Evolutionary conservation across 1,140 invertebrate genomes (phyloP).

Genomic region (Atopsyche davidsoni): DNA sequence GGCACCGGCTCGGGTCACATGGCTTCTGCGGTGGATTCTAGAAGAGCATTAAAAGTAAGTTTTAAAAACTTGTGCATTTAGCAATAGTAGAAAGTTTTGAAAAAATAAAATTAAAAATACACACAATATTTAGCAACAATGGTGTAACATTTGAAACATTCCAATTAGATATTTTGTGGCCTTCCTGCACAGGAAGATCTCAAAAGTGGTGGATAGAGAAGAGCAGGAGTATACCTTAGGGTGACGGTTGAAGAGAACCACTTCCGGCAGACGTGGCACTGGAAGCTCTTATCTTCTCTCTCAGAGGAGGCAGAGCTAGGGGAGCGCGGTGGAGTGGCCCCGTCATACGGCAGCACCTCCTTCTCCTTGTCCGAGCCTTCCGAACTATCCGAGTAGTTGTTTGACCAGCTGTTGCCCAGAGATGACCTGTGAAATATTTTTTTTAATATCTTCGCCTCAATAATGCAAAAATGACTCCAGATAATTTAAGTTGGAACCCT

Average conservation of each 20-base stretch:
- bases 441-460: no score
- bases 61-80: no score
- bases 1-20: slow-evolving; percentile 34
- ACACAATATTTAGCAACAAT: no score
- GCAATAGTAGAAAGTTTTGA: no score
- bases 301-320: slow-evolving; percentile 42
- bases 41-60: no score
- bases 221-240: slow-evolving; percentile 38
- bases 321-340: slow-evolving; percentile 33
- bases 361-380: slow-evolving; percentile 29
- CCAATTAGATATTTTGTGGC: no score
- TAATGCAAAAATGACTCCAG: no score
- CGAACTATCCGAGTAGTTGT: slow-evolving; percentile 12
- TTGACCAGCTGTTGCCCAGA: slow-evolving; percentile 1
- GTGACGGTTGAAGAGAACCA: slow-evolving; percentile 45
- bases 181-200: neutral
- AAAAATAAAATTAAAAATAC: no score
- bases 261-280: slow-evolving; percentile 43
- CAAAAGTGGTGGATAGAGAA: neutral
- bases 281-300: slow-evolving; percentile 43
- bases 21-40: slow-evolving; percentile 42
- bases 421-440: no score
- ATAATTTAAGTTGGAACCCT: no score
- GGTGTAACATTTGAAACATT: no score
- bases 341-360: slow-evolving; percentile 10